Conservation (phyloP, 2,888 invertebrate genomes). For the Drosophila paramelanica region DNA sequence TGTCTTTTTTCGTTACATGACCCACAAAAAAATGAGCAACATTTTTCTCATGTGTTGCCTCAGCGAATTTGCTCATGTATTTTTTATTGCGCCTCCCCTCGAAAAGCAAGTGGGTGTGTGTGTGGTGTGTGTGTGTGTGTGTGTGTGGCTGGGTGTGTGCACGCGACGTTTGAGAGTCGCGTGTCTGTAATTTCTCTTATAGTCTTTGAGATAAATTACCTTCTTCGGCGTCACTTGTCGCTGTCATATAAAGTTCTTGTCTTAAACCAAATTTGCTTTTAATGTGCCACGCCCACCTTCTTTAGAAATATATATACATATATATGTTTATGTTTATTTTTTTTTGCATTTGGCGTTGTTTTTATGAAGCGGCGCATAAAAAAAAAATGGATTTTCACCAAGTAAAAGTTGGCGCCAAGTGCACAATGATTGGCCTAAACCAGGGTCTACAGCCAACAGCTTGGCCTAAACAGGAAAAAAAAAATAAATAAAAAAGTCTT, state of each 20-base stretch:
- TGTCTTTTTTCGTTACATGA: constrained; percentile 28
- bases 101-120: constrained; percentile 2
- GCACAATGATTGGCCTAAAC: constrained; percentile 30
- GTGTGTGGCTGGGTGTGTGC: constrained; percentile 10
- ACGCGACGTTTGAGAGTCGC: constrained; percentile 45
- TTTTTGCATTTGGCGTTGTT: constrained; percentile 43
- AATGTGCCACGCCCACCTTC: constrained; percentile 26
- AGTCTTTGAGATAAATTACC: constrained; percentile 61
- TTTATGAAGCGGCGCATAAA: constrained; percentile 30
- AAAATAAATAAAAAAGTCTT: constrained; percentile 7
- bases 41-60: constrained; percentile 43
- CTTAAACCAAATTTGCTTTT: constrained; percentile 35
- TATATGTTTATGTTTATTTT: constrained; percentile 17
- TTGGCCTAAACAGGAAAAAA: neutral
- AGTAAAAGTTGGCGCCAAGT: constrained; percentile 19
- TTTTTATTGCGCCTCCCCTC: constrained; percentile 52
- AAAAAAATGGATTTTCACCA: constrained; percentile 32
- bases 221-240: constrained; percentile 67
- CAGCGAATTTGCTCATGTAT: constrained; percentile 65
- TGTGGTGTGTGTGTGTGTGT: neutral
- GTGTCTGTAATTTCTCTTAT: constrained; percentile 43
- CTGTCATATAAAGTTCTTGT: constrained; percentile 51
- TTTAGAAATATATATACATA: neutral
- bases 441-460: constrained; percentile 13
- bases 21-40: constrained; percentile 51